A percentile compares a stretch with the other conserved stretches of the same genome.
Conservation (phyloP, 2,797 vertebrate genomes). For the Phoebastria nigripes region DNA sequence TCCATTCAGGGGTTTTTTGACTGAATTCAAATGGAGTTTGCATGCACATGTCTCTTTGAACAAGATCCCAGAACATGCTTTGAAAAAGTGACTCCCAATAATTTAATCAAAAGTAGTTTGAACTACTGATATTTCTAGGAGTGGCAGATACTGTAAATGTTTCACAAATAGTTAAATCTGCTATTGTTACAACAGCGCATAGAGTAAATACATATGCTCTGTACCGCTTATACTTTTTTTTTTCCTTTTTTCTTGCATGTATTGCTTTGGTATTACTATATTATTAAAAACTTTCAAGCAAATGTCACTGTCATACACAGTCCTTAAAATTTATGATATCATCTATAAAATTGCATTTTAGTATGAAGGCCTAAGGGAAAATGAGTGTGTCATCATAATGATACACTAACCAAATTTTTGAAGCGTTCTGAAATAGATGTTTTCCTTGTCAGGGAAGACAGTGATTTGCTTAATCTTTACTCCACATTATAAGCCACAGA, state of each 20-base stretch:
- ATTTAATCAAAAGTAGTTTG: neutral
- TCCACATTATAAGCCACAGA: conserved; percentile 55
- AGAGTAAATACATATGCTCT: neutral
- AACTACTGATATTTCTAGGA: neutral
- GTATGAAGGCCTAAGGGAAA: conserved; percentile 19
- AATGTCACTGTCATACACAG: neutral
- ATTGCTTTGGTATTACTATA: neutral
- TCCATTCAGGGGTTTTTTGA: accelerated
- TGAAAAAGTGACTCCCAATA: neutral
- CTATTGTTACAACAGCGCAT: neutral
- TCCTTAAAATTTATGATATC: neutral
- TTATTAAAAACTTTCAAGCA: neutral
- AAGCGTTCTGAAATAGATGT: conserved; percentile 61
- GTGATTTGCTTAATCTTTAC: conserved; percentile 65
- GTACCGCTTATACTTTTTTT: neutral
- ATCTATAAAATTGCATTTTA: conserved; percentile 6
- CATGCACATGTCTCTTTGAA: neutral
- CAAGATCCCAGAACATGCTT: neutral
- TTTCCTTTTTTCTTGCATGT: neutral
- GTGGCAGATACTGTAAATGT: neutral
- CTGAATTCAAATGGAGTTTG: neutral
- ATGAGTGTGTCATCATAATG: conserved; percentile 47
- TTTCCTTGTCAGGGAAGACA: conserved; percentile 60
- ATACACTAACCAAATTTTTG: conserved; percentile 50
- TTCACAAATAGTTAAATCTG: neutral